Conservation (phyloP, 2,888 invertebrate species). For the Agonopterix alstromeriana region DNA sequence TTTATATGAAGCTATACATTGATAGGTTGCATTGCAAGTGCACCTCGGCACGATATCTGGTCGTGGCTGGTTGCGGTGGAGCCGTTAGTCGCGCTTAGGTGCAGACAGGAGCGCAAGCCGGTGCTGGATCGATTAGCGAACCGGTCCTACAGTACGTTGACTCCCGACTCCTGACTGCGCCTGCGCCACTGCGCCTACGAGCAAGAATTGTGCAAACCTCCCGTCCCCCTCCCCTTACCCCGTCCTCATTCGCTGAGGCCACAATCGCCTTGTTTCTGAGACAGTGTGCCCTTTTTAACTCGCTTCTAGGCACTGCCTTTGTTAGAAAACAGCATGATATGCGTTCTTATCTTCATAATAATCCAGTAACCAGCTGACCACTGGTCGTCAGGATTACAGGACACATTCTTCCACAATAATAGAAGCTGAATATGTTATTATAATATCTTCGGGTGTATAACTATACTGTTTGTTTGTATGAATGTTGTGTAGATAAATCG, state of each 20-base stretch:
- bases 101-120: slow-evolving; percentile 62
- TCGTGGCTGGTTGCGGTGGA: slow-evolving; percentile 42
- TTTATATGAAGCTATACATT: no score
- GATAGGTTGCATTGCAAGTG: slow-evolving; percentile 9
- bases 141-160: slow-evolving; percentile 55
- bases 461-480: neutral
- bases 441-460: neutral
- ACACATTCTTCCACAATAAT: no score
- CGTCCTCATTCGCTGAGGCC: slow-evolving; percentile 8
- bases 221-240: slow-evolving; percentile 12
- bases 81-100: slow-evolving; percentile 69
- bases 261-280: slow-evolving; percentile 16
- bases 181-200: slow-evolving; percentile 25
- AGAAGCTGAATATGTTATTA: neutral
- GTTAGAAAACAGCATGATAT: neutral
- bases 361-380: no score
- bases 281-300: slow-evolving; percentile 8
- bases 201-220: slow-evolving; percentile 10
- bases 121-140: slow-evolving; percentile 51
- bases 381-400: no score
- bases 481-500: neutral
- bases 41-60: slow-evolving; percentile 28
- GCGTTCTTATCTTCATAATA: no score
- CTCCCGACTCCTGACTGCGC: slow-evolving; percentile 57
- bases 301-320: slow-evolving; percentile 7